These are phyloP conservation scores for Diplodus sargus DNA, from an alignment of 2,797 vertebrate genomes.

Conservation along the genomic window DNA sequence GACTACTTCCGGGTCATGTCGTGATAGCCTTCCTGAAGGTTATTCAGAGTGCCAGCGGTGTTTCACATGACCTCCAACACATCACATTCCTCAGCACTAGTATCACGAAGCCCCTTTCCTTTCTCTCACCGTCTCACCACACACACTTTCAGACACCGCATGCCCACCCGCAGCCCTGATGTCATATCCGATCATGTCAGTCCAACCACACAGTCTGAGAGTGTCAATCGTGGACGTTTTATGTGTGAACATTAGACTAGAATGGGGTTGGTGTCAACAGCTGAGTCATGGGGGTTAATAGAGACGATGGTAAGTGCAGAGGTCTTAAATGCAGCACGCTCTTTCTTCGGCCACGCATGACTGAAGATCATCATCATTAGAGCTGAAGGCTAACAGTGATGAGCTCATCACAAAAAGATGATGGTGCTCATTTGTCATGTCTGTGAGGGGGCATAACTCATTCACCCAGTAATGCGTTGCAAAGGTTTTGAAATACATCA, in stretches of 20 bases:
- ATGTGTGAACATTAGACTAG: constrained; percentile 67
- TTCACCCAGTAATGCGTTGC: constrained; percentile 25
- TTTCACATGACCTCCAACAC: constrained; percentile 83
- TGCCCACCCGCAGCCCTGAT: constrained; percentile 45
- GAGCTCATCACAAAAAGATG: constrained; percentile 69
- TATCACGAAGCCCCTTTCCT: constrained; percentile 63
- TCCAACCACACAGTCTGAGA: constrained; percentile 39
- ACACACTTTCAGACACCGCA: constrained; percentile 42
- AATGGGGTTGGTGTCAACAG: constrained; percentile 63
- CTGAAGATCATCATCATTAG: constrained; percentile 75
- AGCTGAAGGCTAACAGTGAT: constrained; percentile 52
- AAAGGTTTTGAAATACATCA: constrained; percentile 13
- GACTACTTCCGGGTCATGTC: constrained; percentile 79
- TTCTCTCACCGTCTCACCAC: constrained; percentile 28
- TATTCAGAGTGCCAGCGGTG: constrained; percentile 75
- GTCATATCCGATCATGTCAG: constrained; percentile 57
- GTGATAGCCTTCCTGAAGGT: constrained; percentile 76
- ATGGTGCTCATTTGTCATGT: constrained; percentile 75
- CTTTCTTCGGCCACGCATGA: constrained; percentile 71
- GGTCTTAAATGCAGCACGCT: constrained; percentile 52
- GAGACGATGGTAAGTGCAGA: constrained; percentile 50
- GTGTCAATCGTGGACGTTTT: constrained; percentile 60
- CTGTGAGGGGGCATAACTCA: constrained; percentile 35
- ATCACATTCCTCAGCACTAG: constrained; percentile 71
- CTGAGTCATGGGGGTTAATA: constrained; percentile 79